Conservation (phyloP, 23 tunicate species). For the Halocynthia roretzi region DNA sequence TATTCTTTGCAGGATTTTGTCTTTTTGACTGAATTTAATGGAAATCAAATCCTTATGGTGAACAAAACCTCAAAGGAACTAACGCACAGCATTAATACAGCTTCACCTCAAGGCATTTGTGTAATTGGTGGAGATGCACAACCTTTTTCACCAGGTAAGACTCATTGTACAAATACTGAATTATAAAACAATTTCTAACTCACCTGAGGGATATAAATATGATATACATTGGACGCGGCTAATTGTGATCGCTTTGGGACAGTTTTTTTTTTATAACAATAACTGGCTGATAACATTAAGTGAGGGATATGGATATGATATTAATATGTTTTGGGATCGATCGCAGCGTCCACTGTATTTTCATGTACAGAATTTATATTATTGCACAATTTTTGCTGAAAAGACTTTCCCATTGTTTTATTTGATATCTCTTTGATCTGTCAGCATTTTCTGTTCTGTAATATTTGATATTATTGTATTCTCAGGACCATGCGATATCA, state of each 20-base stretch:
- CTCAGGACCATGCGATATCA: constrained; percentile 77
- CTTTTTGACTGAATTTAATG: constrained; percentile 25
- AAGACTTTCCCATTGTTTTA: background rate
- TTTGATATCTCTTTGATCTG: background rate
- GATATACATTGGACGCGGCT: too few relatives aligned
- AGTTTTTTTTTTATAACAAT: too few relatives aligned
- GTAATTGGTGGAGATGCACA: constrained; percentile 33
- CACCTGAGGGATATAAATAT: too few relatives aligned
- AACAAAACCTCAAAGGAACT: constrained; percentile 48
- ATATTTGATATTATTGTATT: background rate
- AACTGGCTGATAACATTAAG: too few relatives aligned
- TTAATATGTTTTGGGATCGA: too few relatives aligned
- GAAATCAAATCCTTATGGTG: constrained; percentile 31
- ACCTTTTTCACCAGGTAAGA: constrained; percentile 33
- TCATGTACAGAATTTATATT: too few relatives aligned
- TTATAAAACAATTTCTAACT: too few relatives aligned
- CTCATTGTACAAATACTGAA: background rate
- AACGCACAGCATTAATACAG: constrained; percentile 17
- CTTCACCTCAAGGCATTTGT: constrained; percentile 28
- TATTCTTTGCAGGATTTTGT: constrained; percentile 27
- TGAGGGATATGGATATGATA: too few relatives aligned
- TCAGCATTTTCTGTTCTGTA: background rate
- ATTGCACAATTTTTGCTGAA: too few relatives aligned
- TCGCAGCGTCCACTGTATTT: too few relatives aligned
- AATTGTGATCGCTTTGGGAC: too few relatives aligned